Percentiles rank a stretch among this genome's conserved stretches.
Conservation (phyloP, 2,797 vertebrate genomes). For the Cyprinella venusta region DNA sequence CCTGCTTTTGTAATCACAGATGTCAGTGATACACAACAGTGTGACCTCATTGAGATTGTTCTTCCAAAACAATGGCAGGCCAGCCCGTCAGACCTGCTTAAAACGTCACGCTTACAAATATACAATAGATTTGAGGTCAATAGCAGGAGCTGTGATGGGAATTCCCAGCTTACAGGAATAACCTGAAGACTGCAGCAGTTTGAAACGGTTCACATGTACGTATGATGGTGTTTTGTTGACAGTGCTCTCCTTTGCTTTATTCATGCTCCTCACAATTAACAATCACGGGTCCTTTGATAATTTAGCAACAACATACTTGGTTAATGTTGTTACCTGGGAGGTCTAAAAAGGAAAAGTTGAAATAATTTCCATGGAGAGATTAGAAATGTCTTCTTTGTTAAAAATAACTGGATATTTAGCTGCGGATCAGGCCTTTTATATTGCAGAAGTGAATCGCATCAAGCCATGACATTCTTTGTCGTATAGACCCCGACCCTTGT, state of each 20-base stretch:
- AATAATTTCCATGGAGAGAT: slow-evolving; percentile 16
- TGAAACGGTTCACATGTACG: slow-evolving; percentile 44
- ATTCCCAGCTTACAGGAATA: slow-evolving; percentile 76
- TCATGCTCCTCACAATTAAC: not conserved
- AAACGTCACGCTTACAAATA: slow-evolving; percentile 32
- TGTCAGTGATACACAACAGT: slow-evolving; percentile 74
- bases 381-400: slow-evolving; percentile 50
- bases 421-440: slow-evolving; percentile 54
- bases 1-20: slow-evolving; percentile 70
- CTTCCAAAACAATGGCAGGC: slow-evolving; percentile 75
- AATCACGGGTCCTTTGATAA: not conserved
- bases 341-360: slow-evolving; percentile 3
- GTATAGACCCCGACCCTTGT: slow-evolving; percentile 28
- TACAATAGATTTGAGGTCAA: slow-evolving; percentile 76
- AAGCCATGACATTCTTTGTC: slow-evolving; percentile 67
- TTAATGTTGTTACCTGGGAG: not conserved
- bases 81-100: slow-evolving; percentile 32
- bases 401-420: slow-evolving; percentile 57
- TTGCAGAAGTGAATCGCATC: slow-evolving; percentile 67
- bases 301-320: not conserved
- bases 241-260: not conserved
- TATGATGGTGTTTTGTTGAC: slow-evolving; percentile 12
- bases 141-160: slow-evolving; percentile 71
- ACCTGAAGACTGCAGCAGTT: slow-evolving; percentile 72
- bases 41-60: slow-evolving; percentile 67